Base-by-base conservation (phyloP, 1,140 invertebrate species). In the Papilio polytes region DNA sequence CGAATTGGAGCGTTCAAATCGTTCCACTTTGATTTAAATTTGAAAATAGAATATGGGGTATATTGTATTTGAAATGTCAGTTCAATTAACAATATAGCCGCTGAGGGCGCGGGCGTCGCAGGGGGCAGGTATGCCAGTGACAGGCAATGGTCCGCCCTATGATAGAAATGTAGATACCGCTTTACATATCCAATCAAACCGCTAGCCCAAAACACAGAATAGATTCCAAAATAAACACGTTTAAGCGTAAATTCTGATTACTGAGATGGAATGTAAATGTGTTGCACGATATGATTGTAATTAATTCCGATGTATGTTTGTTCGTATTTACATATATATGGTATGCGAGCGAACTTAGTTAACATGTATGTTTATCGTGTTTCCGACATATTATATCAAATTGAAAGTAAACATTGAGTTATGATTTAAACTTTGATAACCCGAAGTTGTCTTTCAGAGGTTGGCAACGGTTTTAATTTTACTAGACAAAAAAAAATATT, bases 21-120 rank as follows among this genome's bases (percentile, higher is more conserved):
- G 26, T 36, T 70, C 53, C 77, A 63, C 18, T 63, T 36, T 78
- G 56, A 63, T 86, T 84, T 82, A 83, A 85, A 88, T 89, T 87
- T 84, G 87, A 86, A 89, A 86, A 88, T 85, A 87, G 85, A 88
- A 85, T 81, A 82, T 80, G 84, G 77, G 73, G 80, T 83, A 83
- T 88, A 83, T 88, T 86, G 84, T 86, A 84, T 88, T 84, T 85
- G 86, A 85, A 89, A 87, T 86, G 83, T 87, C 84, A 85, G 82
- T 90, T 91, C 89, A 90, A 91, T 91, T 91, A 91, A 86, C 88
- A 89, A 90, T 89, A 88, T 90, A 89, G 81, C 80, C 81, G 41
- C 82, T 88, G 89, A 20, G 53, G 53, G 53, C n/a, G n/a, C 53
- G n/a, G 53, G n/a, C 53, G 8, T 56, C 4, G 53, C 53, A 18